These are phyloP conservation scores for Acromyrmex heyeri DNA, from an alignment of 1,140 invertebrate genomes.

Conservation along the genomic window DNA sequence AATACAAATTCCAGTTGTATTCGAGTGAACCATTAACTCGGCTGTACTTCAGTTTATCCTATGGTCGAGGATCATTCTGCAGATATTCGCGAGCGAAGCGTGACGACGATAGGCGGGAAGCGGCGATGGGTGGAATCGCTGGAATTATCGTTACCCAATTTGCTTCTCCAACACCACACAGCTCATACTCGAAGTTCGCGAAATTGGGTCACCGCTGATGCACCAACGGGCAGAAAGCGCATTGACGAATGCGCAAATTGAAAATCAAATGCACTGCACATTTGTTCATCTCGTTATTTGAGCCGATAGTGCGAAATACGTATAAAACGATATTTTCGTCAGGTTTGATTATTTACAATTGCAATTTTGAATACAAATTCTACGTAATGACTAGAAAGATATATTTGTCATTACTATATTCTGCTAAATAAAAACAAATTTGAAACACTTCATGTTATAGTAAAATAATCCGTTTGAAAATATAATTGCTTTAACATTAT, in stretches of 20 bases:
- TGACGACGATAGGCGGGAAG: constrained; percentile 50
- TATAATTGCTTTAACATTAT: not conserved
- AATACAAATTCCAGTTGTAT: constrained; percentile 24
- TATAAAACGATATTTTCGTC: not conserved
- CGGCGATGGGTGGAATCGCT: constrained; percentile 57
- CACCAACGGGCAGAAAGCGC: constrained; percentile 34
- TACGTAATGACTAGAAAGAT: not conserved
- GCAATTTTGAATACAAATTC: not conserved
- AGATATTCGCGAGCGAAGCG: constrained; percentile 48
- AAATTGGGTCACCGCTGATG: constrained; percentile 66
- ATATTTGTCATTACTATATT: not conserved
- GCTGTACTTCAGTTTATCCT: constrained; percentile 42
- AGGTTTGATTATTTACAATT: not conserved
- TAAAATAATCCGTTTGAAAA: not conserved
- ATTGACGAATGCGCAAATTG: constrained; percentile 41
- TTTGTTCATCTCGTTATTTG: constrained; percentile 8
- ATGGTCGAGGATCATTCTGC: constrained; percentile 28
- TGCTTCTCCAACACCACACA: constrained; percentile 18
- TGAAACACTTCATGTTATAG: not conserved
- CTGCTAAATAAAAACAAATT: not conserved
- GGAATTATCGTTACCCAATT: constrained; percentile 64
- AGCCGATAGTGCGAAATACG: not conserved
- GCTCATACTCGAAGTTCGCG: constrained; percentile 59
- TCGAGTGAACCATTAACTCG: constrained; percentile 37
- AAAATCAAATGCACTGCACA: constrained; percentile 33